phyloP scores from a whole-genome alignment of 2,888 invertebrate genomes.

The Diarsia dahlii region DNA sequence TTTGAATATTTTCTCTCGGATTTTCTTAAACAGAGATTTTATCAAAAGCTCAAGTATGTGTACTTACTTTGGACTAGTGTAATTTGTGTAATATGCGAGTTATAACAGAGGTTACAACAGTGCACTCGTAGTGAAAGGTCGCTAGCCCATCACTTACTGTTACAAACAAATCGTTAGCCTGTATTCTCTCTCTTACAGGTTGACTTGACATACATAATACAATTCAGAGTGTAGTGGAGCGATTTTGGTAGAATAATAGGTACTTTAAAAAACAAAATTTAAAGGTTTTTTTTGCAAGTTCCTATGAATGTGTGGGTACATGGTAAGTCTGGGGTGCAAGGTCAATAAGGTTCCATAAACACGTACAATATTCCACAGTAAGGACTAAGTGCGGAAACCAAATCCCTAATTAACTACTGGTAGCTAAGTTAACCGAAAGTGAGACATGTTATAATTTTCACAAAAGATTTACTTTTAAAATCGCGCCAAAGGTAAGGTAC shows the following conservation, averaged over 20 bases:
- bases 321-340: not conserved
- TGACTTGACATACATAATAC: slow-evolving; percentile 6
- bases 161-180: slow-evolving; percentile 40
- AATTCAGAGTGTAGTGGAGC: not conserved
- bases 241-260: not conserved
- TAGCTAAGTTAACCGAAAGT: not conserved
- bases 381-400: too few relatives aligned
- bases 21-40: not conserved
- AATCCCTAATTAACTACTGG: not conserved
- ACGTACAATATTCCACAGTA: too few relatives aligned
- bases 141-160: slow-evolving; percentile 17
- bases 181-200: slow-evolving; percentile 26
- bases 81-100: slow-evolving; percentile 27
- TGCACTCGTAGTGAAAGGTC: slow-evolving; percentile 45
- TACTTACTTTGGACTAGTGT: slow-evolving; percentile 4
- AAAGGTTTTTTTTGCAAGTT: not conserved
- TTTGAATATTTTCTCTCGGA: not conserved
- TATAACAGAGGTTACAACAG: slow-evolving; percentile 41
- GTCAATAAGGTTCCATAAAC: not conserved
- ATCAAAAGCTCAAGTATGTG: not conserved
- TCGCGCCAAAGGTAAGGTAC: not conserved
- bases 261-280: not conserved
- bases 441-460: not conserved
- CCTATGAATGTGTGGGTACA: not conserved
- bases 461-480: not conserved